Evolutionary conservation across 2,888 invertebrate genomes (phyloP).

Genomic region (Synanthedon tipuliformis): DNA sequence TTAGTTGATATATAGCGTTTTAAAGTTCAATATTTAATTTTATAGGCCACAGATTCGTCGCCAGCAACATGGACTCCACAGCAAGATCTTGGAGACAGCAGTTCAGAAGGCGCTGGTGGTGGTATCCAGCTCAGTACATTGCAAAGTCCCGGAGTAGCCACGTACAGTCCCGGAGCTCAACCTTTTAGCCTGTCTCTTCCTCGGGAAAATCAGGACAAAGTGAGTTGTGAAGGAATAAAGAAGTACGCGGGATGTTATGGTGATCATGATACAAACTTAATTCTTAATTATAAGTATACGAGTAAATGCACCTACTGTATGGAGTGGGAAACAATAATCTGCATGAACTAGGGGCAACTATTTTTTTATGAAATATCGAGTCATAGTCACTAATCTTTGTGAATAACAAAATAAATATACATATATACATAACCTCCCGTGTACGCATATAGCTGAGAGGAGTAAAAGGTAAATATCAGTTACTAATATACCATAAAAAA

Average conservation of each 20-base stretch:
- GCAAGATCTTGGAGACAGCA: slow-evolving; percentile 82
- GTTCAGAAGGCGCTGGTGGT: slow-evolving; percentile 54
- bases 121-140: slow-evolving; percentile 18
- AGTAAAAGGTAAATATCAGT: slow-evolving; percentile 6
- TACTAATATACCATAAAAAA: not conserved
- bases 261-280: slow-evolving; percentile 5
- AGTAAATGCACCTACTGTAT: too few species aligned
- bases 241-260: slow-evolving; percentile 42
- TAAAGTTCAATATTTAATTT: too few species aligned
- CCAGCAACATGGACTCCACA: slow-evolving; percentile 82
- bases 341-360: not conserved
- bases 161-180: slow-evolving; percentile 65
- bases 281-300: not conserved
- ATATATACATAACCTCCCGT: slow-evolving; percentile 51
- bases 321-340: not conserved
- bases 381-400: slow-evolving; percentile 10
- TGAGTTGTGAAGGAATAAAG: slow-evolving; percentile 20
- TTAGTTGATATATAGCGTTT: too few species aligned
- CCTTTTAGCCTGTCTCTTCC: slow-evolving; percentile 83
- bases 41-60: not conserved
- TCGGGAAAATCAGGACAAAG: slow-evolving; percentile 66
- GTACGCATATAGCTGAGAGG: slow-evolving; percentile 35
- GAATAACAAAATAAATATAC: slow-evolving; percentile 36
- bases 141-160: slow-evolving; percentile 25
- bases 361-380: too few species aligned